phyloP scores from a whole-genome alignment of 2,888 invertebrate species.

The Aporophyla lueneburgensis region DNA sequence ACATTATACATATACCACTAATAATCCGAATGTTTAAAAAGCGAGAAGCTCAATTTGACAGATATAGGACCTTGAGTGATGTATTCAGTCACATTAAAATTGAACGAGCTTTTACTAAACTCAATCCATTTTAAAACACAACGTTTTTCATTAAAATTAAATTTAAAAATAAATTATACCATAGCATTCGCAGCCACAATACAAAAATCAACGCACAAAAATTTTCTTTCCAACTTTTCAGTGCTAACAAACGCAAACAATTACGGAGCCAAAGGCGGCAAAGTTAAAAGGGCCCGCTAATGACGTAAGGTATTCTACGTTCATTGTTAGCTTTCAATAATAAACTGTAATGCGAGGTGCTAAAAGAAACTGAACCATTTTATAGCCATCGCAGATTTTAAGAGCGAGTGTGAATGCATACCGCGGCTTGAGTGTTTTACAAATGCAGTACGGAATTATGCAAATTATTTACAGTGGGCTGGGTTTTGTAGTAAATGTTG shows the following conservation, averaged over 20 bases:
- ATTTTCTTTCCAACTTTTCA: slow-evolving; percentile 59
- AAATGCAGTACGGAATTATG: slow-evolving; percentile 61
- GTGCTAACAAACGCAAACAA: slow-evolving; percentile 64
- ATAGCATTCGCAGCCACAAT: slow-evolving; percentile 33
- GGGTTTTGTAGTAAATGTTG: slow-evolving; percentile 46
- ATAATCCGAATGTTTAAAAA: background rate
- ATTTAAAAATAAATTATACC: slow-evolving; percentile 9
- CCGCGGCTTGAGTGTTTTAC: slow-evolving; percentile 72
- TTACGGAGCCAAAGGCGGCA: slow-evolving; percentile 71
- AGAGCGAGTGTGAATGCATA: slow-evolving; percentile 71
- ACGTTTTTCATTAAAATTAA: slow-evolving; percentile 11
- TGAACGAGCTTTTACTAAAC: background rate
- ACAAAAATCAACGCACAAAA: slow-evolving; percentile 55
- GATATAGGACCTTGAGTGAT: background rate
- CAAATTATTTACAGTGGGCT: slow-evolving; percentile 59
- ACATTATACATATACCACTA: background rate
- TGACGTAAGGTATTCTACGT: slow-evolving; percentile 79
- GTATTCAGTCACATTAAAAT: background rate
- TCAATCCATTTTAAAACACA: background rate
- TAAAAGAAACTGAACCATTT: slow-evolving; percentile 83
- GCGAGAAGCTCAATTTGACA: background rate
- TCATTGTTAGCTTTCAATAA: slow-evolving; percentile 84
- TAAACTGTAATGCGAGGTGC: slow-evolving; percentile 80
- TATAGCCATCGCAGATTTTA: slow-evolving; percentile 82
- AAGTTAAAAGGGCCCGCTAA: slow-evolving; percentile 77